Conservation (phyloP, 2,888 invertebrate genomes). For the Ophraella communa region DNA sequence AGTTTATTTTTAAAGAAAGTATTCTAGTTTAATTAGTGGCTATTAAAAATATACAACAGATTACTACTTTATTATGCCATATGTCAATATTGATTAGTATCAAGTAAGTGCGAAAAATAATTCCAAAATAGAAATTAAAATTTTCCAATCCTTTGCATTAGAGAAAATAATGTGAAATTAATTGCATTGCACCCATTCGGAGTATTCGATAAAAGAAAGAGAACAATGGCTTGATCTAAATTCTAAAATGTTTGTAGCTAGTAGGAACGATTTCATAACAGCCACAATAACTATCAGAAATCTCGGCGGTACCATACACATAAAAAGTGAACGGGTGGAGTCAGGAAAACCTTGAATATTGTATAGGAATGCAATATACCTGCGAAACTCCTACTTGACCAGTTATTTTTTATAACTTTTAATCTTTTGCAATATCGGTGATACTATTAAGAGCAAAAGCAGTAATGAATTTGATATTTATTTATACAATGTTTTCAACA, state of each 20-base stretch:
- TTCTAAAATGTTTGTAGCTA: slow-evolving; percentile 3
- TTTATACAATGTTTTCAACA: background rate
- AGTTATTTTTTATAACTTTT: slow-evolving; percentile 39
- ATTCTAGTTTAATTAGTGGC: too few relatives aligned
- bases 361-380: slow-evolving; percentile 38
- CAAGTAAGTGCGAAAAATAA: too few relatives aligned
- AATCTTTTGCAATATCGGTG: slow-evolving; percentile 26
- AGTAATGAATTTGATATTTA: background rate
- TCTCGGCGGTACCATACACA: slow-evolving; percentile 34
- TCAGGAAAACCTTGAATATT: slow-evolving; percentile 52
- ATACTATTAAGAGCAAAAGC: slow-evolving; percentile 9
- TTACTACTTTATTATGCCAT: too few relatives aligned
- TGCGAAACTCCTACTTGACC: slow-evolving; percentile 46
- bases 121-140: too few relatives aligned
- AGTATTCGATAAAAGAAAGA: background rate
- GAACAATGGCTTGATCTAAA: background rate
- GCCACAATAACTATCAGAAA: slow-evolving; percentile 32
- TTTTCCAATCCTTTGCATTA: too few relatives aligned
- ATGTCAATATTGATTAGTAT: too few relatives aligned
- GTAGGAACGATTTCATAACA: slow-evolving; percentile 39
- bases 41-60: too few relatives aligned
- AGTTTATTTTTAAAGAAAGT: too few relatives aligned
- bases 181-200: background rate
- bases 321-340: slow-evolving; percentile 49
- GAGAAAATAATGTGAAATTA: background rate